A percentile compares a stretch with the other conserved stretches of the same genome.
These are phyloP conservation scores for Notechis scutatus DNA, from an alignment of 2,113 vertebrate species.

Conservation along the genomic window DNA sequence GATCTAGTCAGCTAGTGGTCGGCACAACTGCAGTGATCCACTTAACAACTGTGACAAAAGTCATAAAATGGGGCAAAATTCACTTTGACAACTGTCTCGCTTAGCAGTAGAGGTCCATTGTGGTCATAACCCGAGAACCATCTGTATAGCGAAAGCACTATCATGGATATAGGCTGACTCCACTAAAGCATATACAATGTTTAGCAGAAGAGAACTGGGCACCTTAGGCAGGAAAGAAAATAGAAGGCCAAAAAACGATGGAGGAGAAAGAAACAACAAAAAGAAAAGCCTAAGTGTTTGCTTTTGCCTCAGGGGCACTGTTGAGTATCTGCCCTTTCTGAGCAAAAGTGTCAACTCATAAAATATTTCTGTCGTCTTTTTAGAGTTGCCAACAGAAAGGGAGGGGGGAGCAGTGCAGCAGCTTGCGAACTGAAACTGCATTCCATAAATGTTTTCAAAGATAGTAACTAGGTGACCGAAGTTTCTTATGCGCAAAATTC, in stretches of 20 bases:
- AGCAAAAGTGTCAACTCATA: background rate
- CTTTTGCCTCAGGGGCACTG: no score
- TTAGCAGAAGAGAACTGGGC: background rate
- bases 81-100: background rate
- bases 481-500: no score
- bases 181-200: background rate
- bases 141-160: background rate
- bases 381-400: no score
- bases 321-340: background rate
- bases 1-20: no score
- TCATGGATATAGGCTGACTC: background rate
- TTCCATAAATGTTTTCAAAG: no score
- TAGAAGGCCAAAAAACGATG: background rate
- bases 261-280: background rate
- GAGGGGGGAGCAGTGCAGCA: no score
- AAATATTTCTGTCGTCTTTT: no score
- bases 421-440: no score
- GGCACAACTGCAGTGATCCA: background rate
- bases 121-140: background rate
- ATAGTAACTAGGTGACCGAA: no score
- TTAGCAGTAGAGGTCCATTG: background rate
- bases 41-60: background rate
- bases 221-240: background rate
- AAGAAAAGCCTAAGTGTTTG: background rate
- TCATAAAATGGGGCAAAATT: background rate